Evolutionary conservation across 2,797 vertebrate species (phyloP), one percentile per base, ranked within the genome.

Genomic region (Lithobates pipiens): DNA sequence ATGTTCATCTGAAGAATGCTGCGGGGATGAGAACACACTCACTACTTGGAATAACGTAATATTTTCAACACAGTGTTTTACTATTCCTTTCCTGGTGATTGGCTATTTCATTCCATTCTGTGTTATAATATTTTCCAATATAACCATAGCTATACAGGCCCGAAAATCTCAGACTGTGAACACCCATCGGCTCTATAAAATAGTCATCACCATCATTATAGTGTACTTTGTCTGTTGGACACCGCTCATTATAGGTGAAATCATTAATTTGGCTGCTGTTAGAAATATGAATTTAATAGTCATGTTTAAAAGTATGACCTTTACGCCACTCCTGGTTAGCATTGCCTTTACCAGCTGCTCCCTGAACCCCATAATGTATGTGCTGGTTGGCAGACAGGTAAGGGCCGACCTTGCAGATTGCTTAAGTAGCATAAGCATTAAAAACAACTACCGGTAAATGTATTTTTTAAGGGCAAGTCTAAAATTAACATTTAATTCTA

Each of bases 301-400:
- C 16, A 21, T 77, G n/a, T 34, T 46, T 34, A 77, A 77, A 10
- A 0, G 77, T 1, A 34, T 77, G 10, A 3, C 1, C 9, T 57
- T 82, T 10, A 13, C 73, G 27, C 79, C 68, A 7, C 10, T 77
- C 1, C 42, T 82, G 5, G 5, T 29, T 8, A 67, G 2, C 13
- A 69, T 82, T 16, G 25, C 73, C 10, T 63, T 61, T 27, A 23
- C 54, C 27, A 65, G 42, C 29, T 27, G 23, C 27, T 86, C 67
- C 36, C 25, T 86, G 25, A 86, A 82, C 67, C 85, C 85, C 0
- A 36, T 82, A 11, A n/a, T 82, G 4, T 86, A 86, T 46, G 85
- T 86, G 36, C 68, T 86, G 11, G 80, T 34, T 7, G 73, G 72
- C 54, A 13, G 71, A 18, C 16, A 36, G 27, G 57, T 71, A 29